Base-by-base conservation (phyloP, 2,888 invertebrate genomes). In the Magallana nippona region DNA sequence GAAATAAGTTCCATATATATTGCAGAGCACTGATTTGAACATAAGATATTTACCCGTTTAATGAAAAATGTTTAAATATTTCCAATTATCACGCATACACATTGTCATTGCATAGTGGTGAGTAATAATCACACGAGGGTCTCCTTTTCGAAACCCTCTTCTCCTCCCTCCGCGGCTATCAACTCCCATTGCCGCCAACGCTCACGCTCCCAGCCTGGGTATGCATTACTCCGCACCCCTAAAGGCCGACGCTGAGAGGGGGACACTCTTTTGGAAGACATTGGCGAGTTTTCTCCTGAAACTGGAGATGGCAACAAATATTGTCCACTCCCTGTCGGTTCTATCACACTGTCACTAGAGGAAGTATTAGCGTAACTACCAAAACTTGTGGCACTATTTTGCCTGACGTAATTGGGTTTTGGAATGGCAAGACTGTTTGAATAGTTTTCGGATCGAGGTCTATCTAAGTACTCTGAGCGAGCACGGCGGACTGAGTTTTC, bases 111-210 rank as follows among this genome's bases (percentile, higher is more conserved):
- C 22, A 71, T 71, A 27, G 71, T 32, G 32, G 32, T 32, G 27
- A 62, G 32, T n/a, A 27, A 32, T 17, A 17, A 80, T 88, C 85
- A 93, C 83, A 93, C 93, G n/a, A 93, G 90, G 8, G 93, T 93
- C 84, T 93, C 93, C 85, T 93, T 93, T 82, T 92, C 92, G 81
- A 88, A 90, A 10, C 88, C 84, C 27, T 92, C 92, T 1, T 87
- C 87, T 11, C 87, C 85, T 79, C 88, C 90, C 71, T 92, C 90
- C 44, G 90, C 87, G 8, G 92, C 90, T 82, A 93, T 86, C 80
- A 88, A 85, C 71, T 92, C 92, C 93, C 93, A 93, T 62, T 92
- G 92, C 81, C 90, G 89, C 93, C 93, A 93, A 56, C 92, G 86
- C 84, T 92, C 92, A 81, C 89, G 86, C 82, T 93, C 92, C 92